Conservation (phyloP, 2,888 invertebrate genomes). For the Oscheius sp. region DNA sequence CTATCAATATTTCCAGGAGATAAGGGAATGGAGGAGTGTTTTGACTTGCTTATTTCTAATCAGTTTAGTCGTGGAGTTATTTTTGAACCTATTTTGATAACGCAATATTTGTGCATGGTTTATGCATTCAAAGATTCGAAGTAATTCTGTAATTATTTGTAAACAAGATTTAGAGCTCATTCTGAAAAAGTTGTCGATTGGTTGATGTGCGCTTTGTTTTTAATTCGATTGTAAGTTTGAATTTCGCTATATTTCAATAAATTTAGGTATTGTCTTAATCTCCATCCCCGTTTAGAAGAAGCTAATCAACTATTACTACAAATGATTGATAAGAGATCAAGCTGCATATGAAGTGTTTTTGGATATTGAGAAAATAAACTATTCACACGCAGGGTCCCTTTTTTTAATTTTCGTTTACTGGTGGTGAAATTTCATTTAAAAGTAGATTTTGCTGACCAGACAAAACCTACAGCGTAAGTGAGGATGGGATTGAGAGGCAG, state of each 20-base stretch:
- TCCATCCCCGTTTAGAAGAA: constrained; percentile 18
- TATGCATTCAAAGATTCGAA: not conserved
- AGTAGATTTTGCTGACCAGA: too few species aligned
- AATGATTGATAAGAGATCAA: too few species aligned
- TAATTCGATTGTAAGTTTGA: not conserved
- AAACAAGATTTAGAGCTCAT: not conserved
- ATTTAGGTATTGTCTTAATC: not conserved
- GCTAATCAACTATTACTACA: too few species aligned
- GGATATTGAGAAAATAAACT: too few species aligned
- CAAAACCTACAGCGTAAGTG: not conserved
- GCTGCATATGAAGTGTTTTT: too few species aligned
- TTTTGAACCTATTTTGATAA: not conserved
- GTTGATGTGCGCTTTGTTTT: not conserved
- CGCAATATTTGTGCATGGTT: not conserved
- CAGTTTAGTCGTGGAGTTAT: constrained; percentile 5
- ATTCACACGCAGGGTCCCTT: too few species aligned
- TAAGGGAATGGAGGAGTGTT: not conserved
- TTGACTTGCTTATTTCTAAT: not conserved
- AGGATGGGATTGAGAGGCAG: constrained; percentile 11
- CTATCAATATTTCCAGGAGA: not conserved
- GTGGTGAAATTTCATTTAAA: too few species aligned
- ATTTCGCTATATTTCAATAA: too few species aligned
- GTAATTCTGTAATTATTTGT: not conserved
- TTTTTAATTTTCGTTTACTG: too few species aligned
- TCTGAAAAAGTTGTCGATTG: not conserved